phyloP scores from a whole-genome alignment of 2,888 invertebrate species.

The Drosophila anomalipes region DNA sequence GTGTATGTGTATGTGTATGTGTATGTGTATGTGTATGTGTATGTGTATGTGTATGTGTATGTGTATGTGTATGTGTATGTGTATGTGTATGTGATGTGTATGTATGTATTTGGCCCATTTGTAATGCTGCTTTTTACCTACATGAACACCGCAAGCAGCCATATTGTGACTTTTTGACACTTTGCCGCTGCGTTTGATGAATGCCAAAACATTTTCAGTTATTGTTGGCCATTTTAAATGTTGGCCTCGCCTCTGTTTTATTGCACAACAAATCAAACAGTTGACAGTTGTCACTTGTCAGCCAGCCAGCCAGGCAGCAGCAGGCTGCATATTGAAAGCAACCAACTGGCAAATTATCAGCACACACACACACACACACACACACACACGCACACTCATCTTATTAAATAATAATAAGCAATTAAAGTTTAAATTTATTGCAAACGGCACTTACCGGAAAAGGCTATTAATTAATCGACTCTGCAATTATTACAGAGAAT shows the following conservation, averaged over 20 bases:
- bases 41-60: constrained; percentile 3
- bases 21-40: background rate
- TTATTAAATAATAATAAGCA: constrained; percentile 29
- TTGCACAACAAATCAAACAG: constrained; percentile 61
- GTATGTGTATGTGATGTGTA: constrained; percentile 5
- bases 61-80: constrained; percentile 3
- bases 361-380: background rate
- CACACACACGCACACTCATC: background rate
- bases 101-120: constrained; percentile 37
- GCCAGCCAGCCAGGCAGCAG: background rate
- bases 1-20: constrained; percentile 3
- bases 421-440: constrained; percentile 25
- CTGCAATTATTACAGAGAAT: constrained; percentile 25
- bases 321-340: background rate
- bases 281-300: constrained; percentile 51
- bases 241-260: constrained; percentile 15
- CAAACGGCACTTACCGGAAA: constrained; percentile 11
- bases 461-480: constrained; percentile 23
- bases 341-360: constrained; percentile 16
- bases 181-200: constrained; percentile 55
- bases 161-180: constrained; percentile 42
- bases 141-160: constrained; percentile 10
- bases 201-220: constrained; percentile 59
- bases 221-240: constrained; percentile 32
- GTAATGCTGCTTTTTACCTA: constrained; percentile 43